phyloP scores from a whole-genome alignment of 1,140 invertebrate species.

The Macrotrachela quadricornifera region DNA sequence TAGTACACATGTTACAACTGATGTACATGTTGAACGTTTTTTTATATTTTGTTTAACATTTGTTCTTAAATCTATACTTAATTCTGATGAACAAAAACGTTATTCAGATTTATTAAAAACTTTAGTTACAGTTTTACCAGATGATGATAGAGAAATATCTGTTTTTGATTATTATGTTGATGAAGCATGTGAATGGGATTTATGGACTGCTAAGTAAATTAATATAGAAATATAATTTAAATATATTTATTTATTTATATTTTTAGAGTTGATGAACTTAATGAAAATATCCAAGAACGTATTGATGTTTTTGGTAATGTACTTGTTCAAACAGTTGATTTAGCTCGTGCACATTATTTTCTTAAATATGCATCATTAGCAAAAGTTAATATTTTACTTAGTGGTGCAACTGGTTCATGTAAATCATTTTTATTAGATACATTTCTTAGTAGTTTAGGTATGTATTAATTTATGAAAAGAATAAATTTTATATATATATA shows the following conservation, averaged over 20 bases:
- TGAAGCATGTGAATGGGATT: conserved; percentile 31
- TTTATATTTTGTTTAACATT: conserved; percentile 29
- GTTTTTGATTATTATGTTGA: conserved; percentile 33
- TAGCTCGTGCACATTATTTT: conserved; percentile 22
- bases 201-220: conserved; percentile 22
- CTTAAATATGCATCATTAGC: conserved; percentile 26
- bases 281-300: conserved; percentile 12
- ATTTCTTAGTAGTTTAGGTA: too few species aligned
- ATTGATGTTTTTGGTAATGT: conserved; percentile 26
- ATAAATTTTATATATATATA: too few species aligned
- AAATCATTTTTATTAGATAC: conserved; percentile 18
- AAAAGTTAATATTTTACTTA: conserved; percentile 25
- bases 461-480: too few species aligned
- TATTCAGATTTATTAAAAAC: conserved; percentile 26
- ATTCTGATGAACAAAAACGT: conserved; percentile 17
- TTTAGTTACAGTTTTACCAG: conserved; percentile 26
- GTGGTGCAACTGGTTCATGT: conserved; percentile 29
- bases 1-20: conserved; percentile 23
- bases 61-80: conserved; percentile 18
- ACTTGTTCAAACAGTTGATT: conserved; percentile 27
- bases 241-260: too few species aligned
- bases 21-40: conserved; percentile 27
- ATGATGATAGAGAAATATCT: conserved; percentile 29
- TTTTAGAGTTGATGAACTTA: too few species aligned
- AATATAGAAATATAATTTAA: too few species aligned